A percentile compares a stretch with the other conserved stretches of the same genome.
Conservation (phyloP, 92 coral and sea anemone species). For the Metridium senile region DNA sequence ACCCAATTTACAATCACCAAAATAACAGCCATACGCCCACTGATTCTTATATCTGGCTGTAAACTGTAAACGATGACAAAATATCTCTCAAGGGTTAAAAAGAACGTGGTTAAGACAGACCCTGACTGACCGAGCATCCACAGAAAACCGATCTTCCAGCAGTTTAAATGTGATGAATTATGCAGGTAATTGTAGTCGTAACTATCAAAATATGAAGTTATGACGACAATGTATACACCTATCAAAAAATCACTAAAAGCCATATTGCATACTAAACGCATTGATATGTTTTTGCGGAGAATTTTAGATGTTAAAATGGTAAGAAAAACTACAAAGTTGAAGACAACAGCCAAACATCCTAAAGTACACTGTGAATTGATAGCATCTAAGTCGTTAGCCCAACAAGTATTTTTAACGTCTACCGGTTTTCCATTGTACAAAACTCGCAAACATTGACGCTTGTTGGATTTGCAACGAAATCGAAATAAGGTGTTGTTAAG, state of each 20-base stretch:
- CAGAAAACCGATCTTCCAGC: constrained; percentile 36
- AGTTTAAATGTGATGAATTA: neutral
- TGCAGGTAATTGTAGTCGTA: neutral
- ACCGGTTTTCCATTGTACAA: neutral
- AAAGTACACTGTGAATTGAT: constrained; percentile 11
- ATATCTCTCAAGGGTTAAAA: constrained; percentile 43
- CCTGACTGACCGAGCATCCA: constrained; percentile 36
- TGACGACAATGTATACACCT: constrained; percentile 22
- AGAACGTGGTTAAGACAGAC: constrained; percentile 25
- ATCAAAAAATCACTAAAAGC: constrained; percentile 38
- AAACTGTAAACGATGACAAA: constrained; percentile 28
- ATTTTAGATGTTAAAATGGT: neutral
- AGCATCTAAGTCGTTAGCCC: too few species aligned
- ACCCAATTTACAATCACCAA: constrained; percentile 4
- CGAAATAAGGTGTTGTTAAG: neutral
- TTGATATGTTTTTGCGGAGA: constrained; percentile 28
- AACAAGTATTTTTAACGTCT: neutral
- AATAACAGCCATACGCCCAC: constrained; percentile 1
- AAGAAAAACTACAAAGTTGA: constrained; percentile 25
- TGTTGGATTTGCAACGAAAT: neutral
- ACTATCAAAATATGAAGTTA: constrained; percentile 17
- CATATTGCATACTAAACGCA: constrained; percentile 35
- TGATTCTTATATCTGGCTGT: constrained; percentile 21
- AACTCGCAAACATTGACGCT: neutral
- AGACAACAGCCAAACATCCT: constrained; percentile 18